A percentile compares a stretch with the other conserved stretches of the same genome.
These are phyloP conservation scores for Drosophila anomelani DNA, from an alignment of 2,888 invertebrate species.

Conservation along the genomic window DNA sequence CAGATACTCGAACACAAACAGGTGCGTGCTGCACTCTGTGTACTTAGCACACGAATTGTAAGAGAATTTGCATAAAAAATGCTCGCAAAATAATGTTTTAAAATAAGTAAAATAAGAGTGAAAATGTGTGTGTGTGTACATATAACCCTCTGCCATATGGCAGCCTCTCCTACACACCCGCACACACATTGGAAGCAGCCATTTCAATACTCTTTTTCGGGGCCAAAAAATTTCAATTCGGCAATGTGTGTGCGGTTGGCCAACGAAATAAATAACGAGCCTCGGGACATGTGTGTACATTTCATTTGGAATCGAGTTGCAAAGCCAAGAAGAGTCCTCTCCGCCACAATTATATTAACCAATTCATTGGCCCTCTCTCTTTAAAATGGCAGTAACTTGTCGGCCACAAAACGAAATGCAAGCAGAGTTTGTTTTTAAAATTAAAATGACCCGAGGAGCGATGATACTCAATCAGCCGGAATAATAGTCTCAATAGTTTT, in stretches of 20 bases:
- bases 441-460: slow-evolving; percentile 3
- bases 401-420: neutral
- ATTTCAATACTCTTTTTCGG: slow-evolving; percentile 31
- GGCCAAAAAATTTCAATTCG: slow-evolving; percentile 14
- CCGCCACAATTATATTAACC: slow-evolving; percentile 29
- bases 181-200: slow-evolving; percentile 7
- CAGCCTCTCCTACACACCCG: neutral
- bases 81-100: slow-evolving; percentile 40
- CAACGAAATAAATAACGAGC: slow-evolving; percentile 30
- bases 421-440: slow-evolving; percentile 11
- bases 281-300: slow-evolving; percentile 34
- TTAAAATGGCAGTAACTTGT: slow-evolving; percentile 5
- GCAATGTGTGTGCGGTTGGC: slow-evolving; percentile 19
- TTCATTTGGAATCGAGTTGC: slow-evolving; percentile 29
- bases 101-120: slow-evolving; percentile 22
- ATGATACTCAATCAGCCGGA: slow-evolving; percentile 21
- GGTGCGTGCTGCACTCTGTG: slow-evolving; percentile 60
- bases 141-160: slow-evolving; percentile 29
- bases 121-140: neutral
- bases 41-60: slow-evolving; percentile 75
- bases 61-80: slow-evolving; percentile 69
- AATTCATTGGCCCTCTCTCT: slow-evolving; percentile 10
- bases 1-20: slow-evolving; percentile 41
- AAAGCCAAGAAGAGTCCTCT: slow-evolving; percentile 31
- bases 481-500: neutral